phyloP scores from a whole-genome alignment of 2,888 invertebrate genomes.

The Nemurella pictetii region DNA sequence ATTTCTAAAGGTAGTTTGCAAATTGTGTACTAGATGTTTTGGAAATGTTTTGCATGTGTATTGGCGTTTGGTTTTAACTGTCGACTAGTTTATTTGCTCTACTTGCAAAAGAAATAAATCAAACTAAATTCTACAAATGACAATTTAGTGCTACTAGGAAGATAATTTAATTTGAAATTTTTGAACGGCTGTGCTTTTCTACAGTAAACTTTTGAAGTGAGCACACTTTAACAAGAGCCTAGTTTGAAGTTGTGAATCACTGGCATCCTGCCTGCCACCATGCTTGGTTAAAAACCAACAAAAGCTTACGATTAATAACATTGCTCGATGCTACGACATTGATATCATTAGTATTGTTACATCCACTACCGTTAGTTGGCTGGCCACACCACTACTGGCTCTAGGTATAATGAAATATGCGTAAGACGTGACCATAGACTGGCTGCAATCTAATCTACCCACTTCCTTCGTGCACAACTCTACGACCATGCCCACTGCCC shows the following conservation, averaged over 20 bases:
- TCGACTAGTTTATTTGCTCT: conserved; percentile 21
- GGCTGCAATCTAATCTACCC: background rate
- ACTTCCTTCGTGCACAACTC: conserved; percentile 8
- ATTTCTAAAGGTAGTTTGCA: background rate
- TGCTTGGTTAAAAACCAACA: background rate
- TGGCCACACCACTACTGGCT: background rate
- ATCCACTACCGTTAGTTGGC: background rate
- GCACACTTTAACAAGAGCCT: background rate
- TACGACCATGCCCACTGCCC: conserved; percentile 14
- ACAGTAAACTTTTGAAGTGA: background rate
- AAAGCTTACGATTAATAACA: background rate
- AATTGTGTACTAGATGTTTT: background rate
- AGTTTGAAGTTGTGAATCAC: background rate
- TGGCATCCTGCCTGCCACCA: background rate
- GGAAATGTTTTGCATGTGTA: background rate
- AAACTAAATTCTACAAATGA: background rate
- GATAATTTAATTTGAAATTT: background rate
- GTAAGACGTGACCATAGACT: background rate
- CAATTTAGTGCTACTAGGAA: background rate
- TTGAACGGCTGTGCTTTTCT: background rate
- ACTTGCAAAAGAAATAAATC: conserved; percentile 15
- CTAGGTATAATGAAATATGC: background rate
- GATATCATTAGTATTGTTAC: background rate
- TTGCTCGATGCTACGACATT: background rate
- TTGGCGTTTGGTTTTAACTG: background rate